These are phyloP conservation scores for Chloroceryle aenea DNA, from an alignment of 2,113 vertebrate genomes.

Conservation along the genomic window DNA sequence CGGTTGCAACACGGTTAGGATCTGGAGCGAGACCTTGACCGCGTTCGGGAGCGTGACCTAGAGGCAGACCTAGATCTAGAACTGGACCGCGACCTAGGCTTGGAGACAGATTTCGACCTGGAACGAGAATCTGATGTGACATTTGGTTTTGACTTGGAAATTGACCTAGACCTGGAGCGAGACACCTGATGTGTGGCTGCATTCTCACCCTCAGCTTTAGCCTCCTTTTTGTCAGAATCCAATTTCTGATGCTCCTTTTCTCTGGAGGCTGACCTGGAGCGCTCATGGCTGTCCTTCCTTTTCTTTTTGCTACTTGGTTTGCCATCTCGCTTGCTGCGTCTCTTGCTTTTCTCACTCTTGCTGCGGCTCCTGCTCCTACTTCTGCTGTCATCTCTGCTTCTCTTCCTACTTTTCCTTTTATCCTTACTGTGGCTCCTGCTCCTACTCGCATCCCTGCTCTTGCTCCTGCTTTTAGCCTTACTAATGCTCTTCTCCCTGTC, in stretches of 20 bases:
- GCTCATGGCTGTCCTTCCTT: conserved; percentile 81
- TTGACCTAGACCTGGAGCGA: conserved; percentile 78
- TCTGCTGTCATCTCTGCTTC: conserved; percentile 76
- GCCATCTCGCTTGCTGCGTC: conserved; percentile 84
- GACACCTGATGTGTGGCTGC: not conserved
- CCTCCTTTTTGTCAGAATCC: conserved; percentile 62
- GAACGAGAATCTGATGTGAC: conserved; percentile 77
- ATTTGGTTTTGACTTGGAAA: conserved; percentile 80
- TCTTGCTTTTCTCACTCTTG: conserved; percentile 86
- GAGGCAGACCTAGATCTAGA: conserved; percentile 80
- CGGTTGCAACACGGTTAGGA: conserved; percentile 76
- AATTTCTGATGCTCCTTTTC: conserved; percentile 70
- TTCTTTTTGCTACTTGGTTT: conserved; percentile 83
- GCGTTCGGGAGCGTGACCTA: conserved; percentile 75
- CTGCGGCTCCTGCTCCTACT: conserved; percentile 74
- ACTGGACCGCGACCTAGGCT: conserved; percentile 80
- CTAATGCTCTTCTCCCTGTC: conserved; percentile 71
- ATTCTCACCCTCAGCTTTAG: conserved; percentile 49
- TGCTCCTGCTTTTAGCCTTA: conserved; percentile 72
- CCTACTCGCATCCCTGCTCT: conserved; percentile 71
- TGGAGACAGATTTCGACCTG: conserved; percentile 80
- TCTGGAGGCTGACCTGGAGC: conserved; percentile 74
- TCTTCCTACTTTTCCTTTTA: conserved; percentile 78
- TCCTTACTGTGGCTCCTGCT: conserved; percentile 78
- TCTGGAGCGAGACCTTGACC: conserved; percentile 81